Evolutionary conservation across 2,888 invertebrate genomes (phyloP), one percentile per base, ranked within the genome.

Genomic region (Byasa hedistus): DNA sequence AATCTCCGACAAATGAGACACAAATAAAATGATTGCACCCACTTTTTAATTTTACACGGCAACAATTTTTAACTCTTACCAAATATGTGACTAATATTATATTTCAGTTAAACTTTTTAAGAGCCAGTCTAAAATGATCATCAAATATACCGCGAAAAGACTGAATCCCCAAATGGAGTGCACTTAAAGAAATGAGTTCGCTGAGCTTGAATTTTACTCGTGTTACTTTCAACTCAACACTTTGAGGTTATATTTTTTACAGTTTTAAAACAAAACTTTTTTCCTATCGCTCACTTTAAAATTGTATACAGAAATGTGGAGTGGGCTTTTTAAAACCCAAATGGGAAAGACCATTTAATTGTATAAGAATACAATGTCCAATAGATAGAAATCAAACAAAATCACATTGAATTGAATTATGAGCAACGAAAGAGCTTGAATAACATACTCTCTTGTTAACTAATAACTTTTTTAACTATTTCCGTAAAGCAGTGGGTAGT

Each of bases 161-260:
- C 27, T 52, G 52, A 60, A n/a, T 60, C 21, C 21, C 32, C 27
- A 27, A 59, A 24, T 48, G 10, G 27, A 60, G 52, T 52, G 32
- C 60, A 60, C 60, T 60, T 58, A 58, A n/a, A 52, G 8, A 51
- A 32, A 52, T 21, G 27, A 32, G 27, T 60, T 51, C 27, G 4
- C 21, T 15, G 32, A 51, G 51, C 27, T 60, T 32, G 32, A 44
- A 17, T 52, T 22, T 32, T n/a, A 22, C 52, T 21, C 21, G 8
- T 51, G 27, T 59, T 59, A 3, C 52, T 61, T 52, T n/a, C 52
- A 52, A 52, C 52, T 8, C 52, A 21, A 52, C 52, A 10, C 51
- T 51, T 32, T 51, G 44, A n/a, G 32, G 23, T 57, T 27, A 4
- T 27, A 51, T 22, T 44, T 44, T 32, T 60, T 32, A 32, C 32